phyloP scores from a whole-genome alignment of 1,140 invertebrate genomes.

The Lineus longissimus region DNA sequence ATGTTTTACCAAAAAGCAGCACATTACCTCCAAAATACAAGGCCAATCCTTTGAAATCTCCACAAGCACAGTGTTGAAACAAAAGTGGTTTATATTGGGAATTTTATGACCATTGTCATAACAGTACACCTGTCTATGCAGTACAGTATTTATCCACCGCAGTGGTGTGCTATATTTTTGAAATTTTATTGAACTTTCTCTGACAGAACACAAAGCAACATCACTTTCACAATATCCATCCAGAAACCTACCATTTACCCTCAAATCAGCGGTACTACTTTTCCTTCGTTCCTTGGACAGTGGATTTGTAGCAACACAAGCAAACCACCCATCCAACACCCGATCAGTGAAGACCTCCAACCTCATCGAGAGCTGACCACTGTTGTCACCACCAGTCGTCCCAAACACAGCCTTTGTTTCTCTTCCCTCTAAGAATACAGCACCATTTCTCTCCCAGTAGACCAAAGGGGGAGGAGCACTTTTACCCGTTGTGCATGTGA shows the following conservation, averaged over 20 bases:
- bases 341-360: neutral
- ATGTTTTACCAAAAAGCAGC: neutral
- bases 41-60: neutral
- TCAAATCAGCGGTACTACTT: neutral
- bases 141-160: too few relatives aligned
- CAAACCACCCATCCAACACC: neutral
- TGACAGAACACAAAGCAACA: too few relatives aligned
- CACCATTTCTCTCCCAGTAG: conserved; percentile 29
- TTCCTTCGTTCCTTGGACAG: neutral
- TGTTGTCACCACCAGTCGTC: neutral
- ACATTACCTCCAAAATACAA: neutral
- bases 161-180: too few relatives aligned
- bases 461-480: conserved; percentile 27
- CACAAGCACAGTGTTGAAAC: too few relatives aligned
- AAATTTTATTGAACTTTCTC: too few relatives aligned
- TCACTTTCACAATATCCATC: too few relatives aligned
- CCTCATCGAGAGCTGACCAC: neutral
- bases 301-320: conserved; percentile 11
- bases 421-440: conserved; percentile 16
- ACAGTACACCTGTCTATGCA: too few relatives aligned
- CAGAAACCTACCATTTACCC: neutral
- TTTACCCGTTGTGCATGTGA: conserved; percentile 32
- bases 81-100: too few relatives aligned
- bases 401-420: conserved; percentile 27
- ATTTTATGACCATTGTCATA: too few relatives aligned